Conservation (phyloP, 2,113 vertebrate genomes). For the Ochotona princeps region DNA sequence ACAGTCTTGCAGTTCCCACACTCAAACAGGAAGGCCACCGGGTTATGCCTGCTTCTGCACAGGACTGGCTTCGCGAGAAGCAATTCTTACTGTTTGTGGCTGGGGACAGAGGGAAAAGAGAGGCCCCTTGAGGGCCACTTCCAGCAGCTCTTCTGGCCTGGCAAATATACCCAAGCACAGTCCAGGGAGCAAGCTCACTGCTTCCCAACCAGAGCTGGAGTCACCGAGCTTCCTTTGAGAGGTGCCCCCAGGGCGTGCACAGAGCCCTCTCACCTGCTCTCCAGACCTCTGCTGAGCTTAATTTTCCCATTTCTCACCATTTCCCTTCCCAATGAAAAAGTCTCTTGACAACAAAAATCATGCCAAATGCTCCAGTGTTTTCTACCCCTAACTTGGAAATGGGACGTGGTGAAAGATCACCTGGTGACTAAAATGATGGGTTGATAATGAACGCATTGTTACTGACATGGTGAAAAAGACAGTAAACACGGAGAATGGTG, state of each 20-base stretch:
- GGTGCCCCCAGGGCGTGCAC: background rate
- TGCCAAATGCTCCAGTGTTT: fast-evolving
- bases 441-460: background rate
- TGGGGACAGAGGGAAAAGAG: background rate
- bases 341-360: background rate
- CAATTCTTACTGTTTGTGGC: background rate
- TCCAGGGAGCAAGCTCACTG: fast-evolving
- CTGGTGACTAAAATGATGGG: background rate
- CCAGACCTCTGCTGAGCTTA: background rate
- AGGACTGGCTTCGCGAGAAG: slow-evolving; percentile 41
- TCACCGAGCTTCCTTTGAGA: background rate
- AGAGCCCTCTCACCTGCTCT: fast-evolving
- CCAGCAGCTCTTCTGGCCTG: background rate
- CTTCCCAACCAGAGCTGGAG: background rate
- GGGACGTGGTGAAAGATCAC: background rate
- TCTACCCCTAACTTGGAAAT: background rate
- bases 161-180: background rate
- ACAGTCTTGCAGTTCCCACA: slow-evolving; percentile 47
- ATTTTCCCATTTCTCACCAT: background rate
- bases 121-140: background rate
- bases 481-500: background rate
- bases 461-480: background rate
- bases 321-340: slow-evolving; percentile 14
- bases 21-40: slow-evolving; percentile 53
- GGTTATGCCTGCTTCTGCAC: slow-evolving; percentile 36